Evolutionary conservation across 30 jellyfish, hydroid and myxozoan genomes (phyloP).

Genomic region (Cassiopea andromeda): DNA sequence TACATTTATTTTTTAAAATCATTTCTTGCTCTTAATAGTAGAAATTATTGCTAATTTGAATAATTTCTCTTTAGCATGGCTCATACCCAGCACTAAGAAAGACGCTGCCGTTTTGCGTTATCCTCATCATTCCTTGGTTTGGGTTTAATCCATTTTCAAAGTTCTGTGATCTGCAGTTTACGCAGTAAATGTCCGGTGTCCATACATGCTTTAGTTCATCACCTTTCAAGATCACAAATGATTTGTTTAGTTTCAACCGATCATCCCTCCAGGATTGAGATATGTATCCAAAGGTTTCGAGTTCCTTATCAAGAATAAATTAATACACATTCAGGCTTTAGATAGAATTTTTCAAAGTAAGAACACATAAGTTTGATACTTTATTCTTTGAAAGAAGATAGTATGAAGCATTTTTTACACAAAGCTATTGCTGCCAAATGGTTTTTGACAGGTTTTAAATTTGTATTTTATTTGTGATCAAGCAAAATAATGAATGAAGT

Average conservation of each 20-base stretch:
- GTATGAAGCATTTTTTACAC: too few species aligned
- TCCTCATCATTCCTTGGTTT: conserved; percentile 56
- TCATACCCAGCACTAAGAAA: conserved; percentile 65
- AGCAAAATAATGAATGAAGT: too few species aligned
- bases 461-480: too few species aligned
- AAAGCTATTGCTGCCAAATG: too few species aligned
- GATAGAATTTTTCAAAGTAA: too few species aligned
- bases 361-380: too few species aligned
- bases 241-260: conserved; percentile 40
- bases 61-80: neutral
- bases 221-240: conserved; percentile 39
- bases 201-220: conserved; percentile 45
- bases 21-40: too few species aligned
- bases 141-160: conserved; percentile 51
- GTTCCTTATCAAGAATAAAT: conserved; percentile 46
- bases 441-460: too few species aligned
- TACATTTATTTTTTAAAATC: too few species aligned
- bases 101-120: conserved; percentile 30
- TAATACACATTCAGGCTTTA: neutral
- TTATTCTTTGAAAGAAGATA: too few species aligned
- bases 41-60: too few species aligned
- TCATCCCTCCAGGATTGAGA: conserved; percentile 74
- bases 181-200: conserved; percentile 79
- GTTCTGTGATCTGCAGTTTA: conserved; percentile 65
- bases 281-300: conserved; percentile 62